Evolutionary conservation across 2,113 vertebrate genomes (phyloP).

Genomic region (Tamias sibiricus): DNA sequence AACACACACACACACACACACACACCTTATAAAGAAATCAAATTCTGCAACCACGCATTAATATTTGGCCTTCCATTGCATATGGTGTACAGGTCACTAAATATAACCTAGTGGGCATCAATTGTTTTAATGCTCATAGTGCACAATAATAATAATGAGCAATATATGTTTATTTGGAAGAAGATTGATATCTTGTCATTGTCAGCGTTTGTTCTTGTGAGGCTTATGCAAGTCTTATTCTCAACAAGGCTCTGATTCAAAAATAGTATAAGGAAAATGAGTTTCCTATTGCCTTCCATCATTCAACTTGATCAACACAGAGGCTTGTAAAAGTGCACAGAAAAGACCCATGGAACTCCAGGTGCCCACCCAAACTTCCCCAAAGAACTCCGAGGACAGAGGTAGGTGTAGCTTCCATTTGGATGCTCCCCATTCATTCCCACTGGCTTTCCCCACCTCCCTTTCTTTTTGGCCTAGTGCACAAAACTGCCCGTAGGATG

Average conservation of each 20-base stretch:
- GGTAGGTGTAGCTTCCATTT: neutral
- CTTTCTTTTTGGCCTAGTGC: constrained; percentile 66
- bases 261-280: neutral
- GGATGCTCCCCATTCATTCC: neutral
- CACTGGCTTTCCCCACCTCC: neutral
- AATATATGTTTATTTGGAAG: neutral
- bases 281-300: neutral
- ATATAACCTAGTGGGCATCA: neutral
- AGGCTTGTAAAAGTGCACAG: neutral
- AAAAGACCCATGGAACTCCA: constrained; percentile 3
- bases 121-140: neutral
- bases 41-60: neutral
- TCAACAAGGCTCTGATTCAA: neutral
- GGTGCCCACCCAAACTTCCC: neutral
- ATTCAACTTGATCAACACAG: neutral
- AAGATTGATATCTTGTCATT: neutral
- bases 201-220: neutral
- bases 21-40: neutral
- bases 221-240: neutral
- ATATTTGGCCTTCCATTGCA: neutral
- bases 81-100: neutral
- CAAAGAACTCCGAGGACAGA: neutral
- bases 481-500: constrained; percentile 84
- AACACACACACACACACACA: neutral
- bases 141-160: neutral